phyloP scores from a whole-genome alignment of 2,797 vertebrate genomes.

The Anguilla marmorata region DNA sequence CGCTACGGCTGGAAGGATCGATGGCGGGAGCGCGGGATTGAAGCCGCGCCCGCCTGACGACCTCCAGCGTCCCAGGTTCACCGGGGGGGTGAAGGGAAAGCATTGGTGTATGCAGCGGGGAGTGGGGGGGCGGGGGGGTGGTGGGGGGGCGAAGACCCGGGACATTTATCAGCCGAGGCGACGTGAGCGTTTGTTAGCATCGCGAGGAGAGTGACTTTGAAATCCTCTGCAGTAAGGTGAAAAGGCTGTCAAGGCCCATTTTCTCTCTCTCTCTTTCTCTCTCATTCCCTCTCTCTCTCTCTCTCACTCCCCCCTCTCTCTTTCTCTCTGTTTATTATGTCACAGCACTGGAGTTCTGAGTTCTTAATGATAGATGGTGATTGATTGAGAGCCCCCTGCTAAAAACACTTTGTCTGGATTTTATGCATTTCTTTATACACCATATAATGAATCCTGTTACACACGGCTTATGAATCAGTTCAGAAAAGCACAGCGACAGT shows the following conservation, averaged over 20 bases:
- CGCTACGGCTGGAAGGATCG: conserved; percentile 73
- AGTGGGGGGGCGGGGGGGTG: conserved; percentile 56
- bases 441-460: conserved; percentile 27
- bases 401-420: neutral
- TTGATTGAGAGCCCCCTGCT: conserved; percentile 54
- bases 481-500: neutral
- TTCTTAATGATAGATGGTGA: conserved; percentile 71
- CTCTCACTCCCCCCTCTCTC: conserved; percentile 58
- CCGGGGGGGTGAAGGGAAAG: conserved; percentile 42
- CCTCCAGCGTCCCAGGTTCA: conserved; percentile 49
- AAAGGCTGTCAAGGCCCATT: conserved; percentile 69
- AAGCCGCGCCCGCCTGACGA: conserved; percentile 69
- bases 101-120: too few relatives aligned
- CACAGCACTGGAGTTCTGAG: conserved; percentile 66
- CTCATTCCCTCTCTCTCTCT: conserved; percentile 49
- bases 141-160: conserved; percentile 57
- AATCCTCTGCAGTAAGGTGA: conserved; percentile 71
- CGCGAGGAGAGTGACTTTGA: conserved; percentile 70
- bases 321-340: conserved; percentile 64
- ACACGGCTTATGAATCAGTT: conserved; percentile 21
- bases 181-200: conserved; percentile 69
- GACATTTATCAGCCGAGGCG: conserved; percentile 66
- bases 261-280: too few relatives aligned
- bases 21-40: conserved; percentile 64
- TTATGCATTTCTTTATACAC: conserved; percentile 5